Evolutionary conservation across 2,113 vertebrate genomes (phyloP).

Genomic region (Laticauda laticaudata): DNA sequence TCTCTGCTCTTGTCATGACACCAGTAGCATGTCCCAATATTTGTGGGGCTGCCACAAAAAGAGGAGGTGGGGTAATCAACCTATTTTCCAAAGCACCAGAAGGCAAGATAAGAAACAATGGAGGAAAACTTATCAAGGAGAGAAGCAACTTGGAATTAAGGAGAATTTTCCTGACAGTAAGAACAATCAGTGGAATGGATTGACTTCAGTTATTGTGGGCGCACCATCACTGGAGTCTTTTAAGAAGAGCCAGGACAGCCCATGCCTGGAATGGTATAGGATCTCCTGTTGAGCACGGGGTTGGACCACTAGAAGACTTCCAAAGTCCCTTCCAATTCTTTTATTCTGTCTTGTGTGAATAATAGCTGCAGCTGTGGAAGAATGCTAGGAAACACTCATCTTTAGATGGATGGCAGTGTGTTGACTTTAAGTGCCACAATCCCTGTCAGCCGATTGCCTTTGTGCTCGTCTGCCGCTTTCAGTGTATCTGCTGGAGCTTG

Average conservation of each 20-base stretch:
- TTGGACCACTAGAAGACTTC: not conserved
- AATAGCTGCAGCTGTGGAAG: not conserved
- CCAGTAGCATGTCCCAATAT: too few species aligned
- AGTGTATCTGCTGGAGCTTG: not conserved
- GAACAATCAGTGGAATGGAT: too few species aligned
- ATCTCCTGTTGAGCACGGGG: not conserved
- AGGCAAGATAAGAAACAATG: too few species aligned
- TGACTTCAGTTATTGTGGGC: too few species aligned
- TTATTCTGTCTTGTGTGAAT: not conserved
- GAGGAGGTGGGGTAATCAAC: too few species aligned
- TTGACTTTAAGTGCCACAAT: not conserved
- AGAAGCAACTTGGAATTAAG: too few species aligned
- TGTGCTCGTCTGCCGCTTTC: not conserved
- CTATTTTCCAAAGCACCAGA: too few species aligned
- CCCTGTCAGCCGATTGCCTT: not conserved
- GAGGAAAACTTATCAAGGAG: too few species aligned
- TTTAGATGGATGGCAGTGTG: not conserved
- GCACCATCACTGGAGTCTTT: too few species aligned
- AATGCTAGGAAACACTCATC: not conserved
- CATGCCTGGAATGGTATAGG: not conserved
- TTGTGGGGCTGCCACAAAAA: too few species aligned
- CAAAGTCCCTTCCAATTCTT: not conserved
- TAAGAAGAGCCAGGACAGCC: too few species aligned
- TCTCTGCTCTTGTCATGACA: not conserved
- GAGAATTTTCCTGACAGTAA: too few species aligned